Percentiles rank a stretch among this genome's conserved stretches.
Conservation (phyloP, 2,888 invertebrate genomes). For the Mylabris sibirica region DNA sequence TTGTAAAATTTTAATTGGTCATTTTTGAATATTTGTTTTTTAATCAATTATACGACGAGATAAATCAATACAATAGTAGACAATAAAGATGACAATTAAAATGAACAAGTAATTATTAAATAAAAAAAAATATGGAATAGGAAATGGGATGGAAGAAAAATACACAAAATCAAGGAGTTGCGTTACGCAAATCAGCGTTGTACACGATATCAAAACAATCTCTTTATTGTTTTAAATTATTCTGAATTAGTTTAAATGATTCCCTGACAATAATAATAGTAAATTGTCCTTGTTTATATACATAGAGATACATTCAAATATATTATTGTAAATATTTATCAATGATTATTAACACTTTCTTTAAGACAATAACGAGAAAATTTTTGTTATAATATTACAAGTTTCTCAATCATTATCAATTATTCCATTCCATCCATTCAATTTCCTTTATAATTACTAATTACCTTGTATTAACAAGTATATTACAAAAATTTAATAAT, state of each 20-base stretch:
- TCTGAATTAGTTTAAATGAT: slow-evolving; percentile 31
- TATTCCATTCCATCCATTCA: neutral
- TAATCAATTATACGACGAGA: neutral
- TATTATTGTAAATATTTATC: slow-evolving; percentile 7
- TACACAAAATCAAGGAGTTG: neutral
- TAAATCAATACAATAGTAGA: neutral
- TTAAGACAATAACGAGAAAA: neutral
- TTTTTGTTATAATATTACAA: neutral
- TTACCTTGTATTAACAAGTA: too few relatives aligned
- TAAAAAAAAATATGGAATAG: neutral
- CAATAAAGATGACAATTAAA: neutral
- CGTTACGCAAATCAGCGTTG: slow-evolving; percentile 6
- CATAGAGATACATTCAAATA: neutral
- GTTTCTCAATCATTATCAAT: neutral
- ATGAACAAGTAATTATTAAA: too few relatives aligned
- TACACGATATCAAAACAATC: slow-evolving; percentile 22
- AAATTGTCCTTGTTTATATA: slow-evolving; percentile 21
- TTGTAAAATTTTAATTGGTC: neutral
- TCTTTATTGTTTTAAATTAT: slow-evolving; percentile 31
- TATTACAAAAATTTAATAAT: too few relatives aligned
- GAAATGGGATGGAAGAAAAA: neutral
- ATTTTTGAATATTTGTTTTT: too few relatives aligned
- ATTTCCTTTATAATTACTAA: too few relatives aligned
- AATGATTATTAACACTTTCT: slow-evolving; percentile 14
- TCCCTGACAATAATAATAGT: slow-evolving; percentile 12